Conservation (phyloP, 2,797 vertebrate genomes). For the Catharus ustulatus region DNA sequence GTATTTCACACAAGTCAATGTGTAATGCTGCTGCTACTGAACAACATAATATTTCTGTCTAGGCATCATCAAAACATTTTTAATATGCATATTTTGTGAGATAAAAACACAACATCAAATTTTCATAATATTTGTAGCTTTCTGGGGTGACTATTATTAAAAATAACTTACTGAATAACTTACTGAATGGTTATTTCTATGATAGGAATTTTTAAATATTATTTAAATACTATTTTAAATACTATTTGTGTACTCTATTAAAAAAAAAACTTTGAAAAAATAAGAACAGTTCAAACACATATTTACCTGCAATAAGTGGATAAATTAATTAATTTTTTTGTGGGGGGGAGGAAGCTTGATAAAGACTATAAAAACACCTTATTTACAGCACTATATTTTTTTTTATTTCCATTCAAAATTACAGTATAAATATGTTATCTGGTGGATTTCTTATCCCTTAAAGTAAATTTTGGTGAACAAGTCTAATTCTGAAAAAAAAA, state of each 20-base stretch:
- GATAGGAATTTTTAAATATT: accelerated
- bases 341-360: accelerated
- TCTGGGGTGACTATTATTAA: not conserved
- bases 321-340: not conserved
- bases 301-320: not conserved
- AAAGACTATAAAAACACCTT: not conserved
- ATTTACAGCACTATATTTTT: not conserved
- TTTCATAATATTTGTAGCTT: not conserved
- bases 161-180: not conserved
- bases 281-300: accelerated
- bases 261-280: not conserved
- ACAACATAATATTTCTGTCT: not conserved
- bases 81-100: not conserved
- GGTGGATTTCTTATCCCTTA: not conserved
- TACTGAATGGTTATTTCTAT: not conserved
- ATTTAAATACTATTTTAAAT: not conserved
- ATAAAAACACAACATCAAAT: accelerated
- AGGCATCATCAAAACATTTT: not conserved
- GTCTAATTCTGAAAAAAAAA: not conserved
- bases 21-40: not conserved
- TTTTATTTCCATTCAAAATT: not conserved
- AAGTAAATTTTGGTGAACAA: not conserved
- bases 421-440: not conserved
- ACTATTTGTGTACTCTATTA: accelerated
- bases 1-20: not conserved